phyloP scores from a whole-genome alignment of 2,888 invertebrate species.

The Rhagophthalmus giganteus region DNA sequence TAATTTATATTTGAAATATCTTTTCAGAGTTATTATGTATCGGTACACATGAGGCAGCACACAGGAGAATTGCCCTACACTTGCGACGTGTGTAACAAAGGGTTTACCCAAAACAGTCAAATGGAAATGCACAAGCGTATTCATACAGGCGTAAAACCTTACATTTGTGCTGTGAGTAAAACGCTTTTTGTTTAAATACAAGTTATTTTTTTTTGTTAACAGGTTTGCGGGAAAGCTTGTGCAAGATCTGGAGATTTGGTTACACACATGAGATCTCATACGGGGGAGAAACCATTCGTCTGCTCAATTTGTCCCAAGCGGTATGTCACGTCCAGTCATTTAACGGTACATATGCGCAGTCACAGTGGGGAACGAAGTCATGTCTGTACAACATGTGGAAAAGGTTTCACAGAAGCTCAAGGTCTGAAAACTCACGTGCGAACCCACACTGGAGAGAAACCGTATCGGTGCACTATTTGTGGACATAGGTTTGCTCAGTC shows the following conservation, averaged over 20 bases:
- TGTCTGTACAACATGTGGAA: conserved; percentile 43
- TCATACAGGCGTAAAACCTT: conserved; percentile 48
- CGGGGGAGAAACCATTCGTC: conserved; percentile 47
- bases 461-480: conserved; percentile 45
- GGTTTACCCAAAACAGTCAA: conserved; percentile 47
- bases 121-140: conserved; percentile 45
- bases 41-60: conserved; percentile 48
- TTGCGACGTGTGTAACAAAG: conserved; percentile 44
- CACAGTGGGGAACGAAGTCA: conserved; percentile 45
- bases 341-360: conserved; percentile 45
- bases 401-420: conserved; percentile 44
- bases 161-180: conserved; percentile 42
- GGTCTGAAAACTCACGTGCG: conserved; percentile 44
- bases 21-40: conserved; percentile 47
- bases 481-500: conserved; percentile 45
- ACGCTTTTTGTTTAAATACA: not conserved
- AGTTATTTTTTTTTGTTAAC: conserved; percentile 16
- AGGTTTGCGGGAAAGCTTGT: conserved; percentile 47
- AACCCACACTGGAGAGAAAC: conserved; percentile 48
- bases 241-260: conserved; percentile 46
- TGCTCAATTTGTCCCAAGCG: conserved; percentile 43
- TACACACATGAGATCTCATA: conserved; percentile 46
- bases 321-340: conserved; percentile 46
- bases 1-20: no score
- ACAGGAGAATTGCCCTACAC: conserved; percentile 47